Evolutionary conservation across 1,140 invertebrate species (phyloP).

Genomic region (Metopolophium dirhodum): DNA sequence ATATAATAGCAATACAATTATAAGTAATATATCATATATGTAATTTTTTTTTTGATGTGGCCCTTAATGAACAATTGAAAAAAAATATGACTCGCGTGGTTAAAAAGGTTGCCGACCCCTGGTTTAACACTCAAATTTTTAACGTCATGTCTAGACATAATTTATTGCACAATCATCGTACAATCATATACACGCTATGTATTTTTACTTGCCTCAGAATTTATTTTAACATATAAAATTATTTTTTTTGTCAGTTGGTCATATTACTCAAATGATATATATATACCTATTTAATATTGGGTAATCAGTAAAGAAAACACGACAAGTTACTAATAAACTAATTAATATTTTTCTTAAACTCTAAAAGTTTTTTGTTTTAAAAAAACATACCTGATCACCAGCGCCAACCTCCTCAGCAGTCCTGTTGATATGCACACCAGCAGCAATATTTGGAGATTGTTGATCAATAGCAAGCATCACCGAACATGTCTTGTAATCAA

Average conservation of each 20-base stretch:
- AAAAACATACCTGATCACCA: constrained; percentile 89
- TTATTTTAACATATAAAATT: background rate
- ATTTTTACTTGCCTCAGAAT: background rate
- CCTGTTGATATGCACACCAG: constrained; percentile 94
- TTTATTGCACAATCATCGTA: background rate
- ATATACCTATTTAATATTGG: background rate
- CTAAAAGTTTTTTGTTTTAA: background rate
- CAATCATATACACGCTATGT: background rate
- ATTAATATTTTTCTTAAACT: constrained; percentile 23
- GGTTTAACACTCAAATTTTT: background rate
- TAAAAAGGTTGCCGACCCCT: no score
- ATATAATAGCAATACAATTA: no score
- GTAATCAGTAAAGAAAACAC: background rate
- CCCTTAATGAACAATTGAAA: no score
- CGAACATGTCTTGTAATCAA: constrained; percentile 99
- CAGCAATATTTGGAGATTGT: constrained; percentile 97
- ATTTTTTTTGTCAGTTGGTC: background rate
- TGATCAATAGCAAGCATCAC: constrained; percentile 96
- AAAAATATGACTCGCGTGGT: no score
- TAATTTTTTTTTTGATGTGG: no score
- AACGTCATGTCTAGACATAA: background rate
- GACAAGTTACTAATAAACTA: background rate
- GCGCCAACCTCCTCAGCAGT: constrained; percentile 96
- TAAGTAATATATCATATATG: no score
- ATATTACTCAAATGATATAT: background rate